Evolutionary conservation across 2,113 vertebrate species (phyloP).

Genomic region (Terrapene triunguis): DNA sequence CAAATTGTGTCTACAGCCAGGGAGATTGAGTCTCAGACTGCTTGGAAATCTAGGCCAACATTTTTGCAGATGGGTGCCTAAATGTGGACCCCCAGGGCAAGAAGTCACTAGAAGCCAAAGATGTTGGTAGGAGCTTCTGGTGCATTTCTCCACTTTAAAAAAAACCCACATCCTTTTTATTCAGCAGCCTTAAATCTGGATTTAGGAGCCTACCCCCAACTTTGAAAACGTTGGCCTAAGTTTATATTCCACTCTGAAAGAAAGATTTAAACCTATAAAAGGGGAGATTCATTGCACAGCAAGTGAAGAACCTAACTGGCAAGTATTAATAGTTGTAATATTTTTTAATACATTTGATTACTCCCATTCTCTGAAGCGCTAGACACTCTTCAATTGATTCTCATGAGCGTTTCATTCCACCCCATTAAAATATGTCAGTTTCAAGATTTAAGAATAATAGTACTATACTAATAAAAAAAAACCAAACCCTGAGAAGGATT

Average conservation of each 20-base stretch:
- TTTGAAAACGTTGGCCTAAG: neutral
- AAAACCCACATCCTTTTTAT: neutral
- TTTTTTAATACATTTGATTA: slow-evolving; percentile 8
- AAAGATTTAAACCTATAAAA: rapidly evolving
- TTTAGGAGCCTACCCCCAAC: neutral
- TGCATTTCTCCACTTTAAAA: neutral
- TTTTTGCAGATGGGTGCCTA: neutral
- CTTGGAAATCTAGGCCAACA: neutral
- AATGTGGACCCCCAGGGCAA: neutral
- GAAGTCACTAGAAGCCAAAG: neutral
- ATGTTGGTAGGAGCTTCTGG: neutral
- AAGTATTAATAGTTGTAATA: neutral
- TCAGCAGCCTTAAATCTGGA: neutral
- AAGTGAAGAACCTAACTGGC: neutral
- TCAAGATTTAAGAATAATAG: neutral
- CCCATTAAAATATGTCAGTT: neutral
- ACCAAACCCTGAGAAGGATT: neutral
- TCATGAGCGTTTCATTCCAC: neutral
- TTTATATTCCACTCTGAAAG: neutral
- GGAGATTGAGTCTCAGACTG: neutral
- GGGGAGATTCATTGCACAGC: neutral
- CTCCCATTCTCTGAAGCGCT: neutral
- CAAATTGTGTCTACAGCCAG: neutral
- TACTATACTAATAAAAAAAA: neutral
- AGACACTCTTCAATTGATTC: neutral